Evolutionary conservation across 2,113 vertebrate species (phyloP).

Genomic region (Enhydra lutris): DNA sequence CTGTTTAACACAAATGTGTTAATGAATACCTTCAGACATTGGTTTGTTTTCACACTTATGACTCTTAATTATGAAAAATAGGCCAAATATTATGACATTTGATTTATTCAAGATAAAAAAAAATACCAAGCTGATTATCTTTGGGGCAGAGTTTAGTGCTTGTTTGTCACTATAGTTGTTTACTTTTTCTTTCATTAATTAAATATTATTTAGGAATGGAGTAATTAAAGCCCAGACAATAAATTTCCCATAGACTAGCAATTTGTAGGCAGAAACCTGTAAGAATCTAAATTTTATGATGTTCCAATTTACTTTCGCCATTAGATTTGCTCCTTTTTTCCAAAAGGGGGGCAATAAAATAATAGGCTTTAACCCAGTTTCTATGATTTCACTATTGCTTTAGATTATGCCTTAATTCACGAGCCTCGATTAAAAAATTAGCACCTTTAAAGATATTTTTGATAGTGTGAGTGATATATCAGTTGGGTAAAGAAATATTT

Average conservation of each 20-base stretch:
- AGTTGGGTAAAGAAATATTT: neutral
- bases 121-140: constrained; percentile 16
- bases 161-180: neutral
- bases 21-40: neutral
- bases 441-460: neutral
- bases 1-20: neutral
- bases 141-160: constrained; percentile 2
- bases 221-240: constrained; percentile 27
- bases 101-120: constrained; percentile 40
- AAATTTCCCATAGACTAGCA: neutral
- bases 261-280: neutral
- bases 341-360: neutral
- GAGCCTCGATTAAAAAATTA: neutral
- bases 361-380: neutral
- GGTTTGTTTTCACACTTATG: neutral
- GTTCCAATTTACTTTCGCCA: constrained; percentile 11
- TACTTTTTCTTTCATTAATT: neutral
- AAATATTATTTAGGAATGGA: constrained; percentile 14
- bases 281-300: constrained; percentile 27
- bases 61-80: neutral
- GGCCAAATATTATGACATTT: neutral
- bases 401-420: neutral
- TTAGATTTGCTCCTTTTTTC: constrained; percentile 8
- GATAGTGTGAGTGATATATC: neutral
- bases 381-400: neutral